A percentile compares a stretch with the other conserved stretches of the same genome.
These are phyloP conservation scores for Ptilonorhynchus violaceus DNA, from an alignment of 2,113 vertebrate species.

Conservation along the genomic window DNA sequence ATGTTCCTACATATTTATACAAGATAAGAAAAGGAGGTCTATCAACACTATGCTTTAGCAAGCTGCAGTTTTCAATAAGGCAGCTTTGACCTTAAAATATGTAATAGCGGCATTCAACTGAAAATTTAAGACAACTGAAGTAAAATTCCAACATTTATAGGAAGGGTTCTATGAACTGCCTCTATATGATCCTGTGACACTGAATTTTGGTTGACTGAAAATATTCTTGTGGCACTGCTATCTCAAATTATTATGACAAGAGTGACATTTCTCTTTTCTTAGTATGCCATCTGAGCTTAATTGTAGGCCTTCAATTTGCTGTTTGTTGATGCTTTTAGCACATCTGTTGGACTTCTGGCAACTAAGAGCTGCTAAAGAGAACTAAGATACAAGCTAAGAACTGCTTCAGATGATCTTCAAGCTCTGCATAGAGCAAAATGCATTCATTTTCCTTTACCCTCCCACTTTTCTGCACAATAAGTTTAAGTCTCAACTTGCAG, in stretches of 20 bases:
- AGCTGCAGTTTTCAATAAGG: neutral
- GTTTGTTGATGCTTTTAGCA: neutral
- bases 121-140: neutral
- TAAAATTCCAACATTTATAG: neutral
- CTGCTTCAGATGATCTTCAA: neutral
- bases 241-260: neutral
- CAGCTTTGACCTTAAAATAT: neutral
- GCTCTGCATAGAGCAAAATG: neutral
- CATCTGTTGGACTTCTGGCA: neutral
- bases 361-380: neutral
- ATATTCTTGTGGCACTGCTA: neutral
- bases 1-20: neutral
- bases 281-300: neutral
- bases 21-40: neutral
- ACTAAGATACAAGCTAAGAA: neutral
- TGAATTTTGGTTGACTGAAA: neutral
- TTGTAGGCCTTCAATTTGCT: neutral
- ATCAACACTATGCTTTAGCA: neutral
- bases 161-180: neutral
- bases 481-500: neutral
- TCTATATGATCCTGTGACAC: neutral
- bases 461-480: neutral
- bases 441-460: neutral
- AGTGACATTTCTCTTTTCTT: neutral
- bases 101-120: neutral